Base-by-base conservation (phyloP, 2,888 invertebrate species). In the Ephialtes manifestator region DNA sequence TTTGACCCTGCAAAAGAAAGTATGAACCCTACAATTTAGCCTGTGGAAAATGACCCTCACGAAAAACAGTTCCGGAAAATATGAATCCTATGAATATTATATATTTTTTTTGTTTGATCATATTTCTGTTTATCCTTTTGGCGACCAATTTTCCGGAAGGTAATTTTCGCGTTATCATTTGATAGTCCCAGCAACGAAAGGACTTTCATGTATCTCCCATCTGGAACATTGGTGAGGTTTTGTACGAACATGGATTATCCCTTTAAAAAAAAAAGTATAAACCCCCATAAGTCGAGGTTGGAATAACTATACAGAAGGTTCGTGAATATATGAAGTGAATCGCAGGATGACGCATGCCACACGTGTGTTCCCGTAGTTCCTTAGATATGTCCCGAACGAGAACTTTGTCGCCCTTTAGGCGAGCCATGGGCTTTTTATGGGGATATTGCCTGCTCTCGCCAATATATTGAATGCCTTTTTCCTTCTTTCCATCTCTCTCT, bases 371-470 rank as follows among this genome's bases (percentile, higher is more conserved):
- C 65, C 53, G 48, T 35, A 18, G 68, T 75, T 75, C 81, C 65
- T 82, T 28, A 48, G 58, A 76, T 84, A 84, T 76, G 79, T 79
- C 82, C 60, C 71, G 65, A 84, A 81, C 43, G 78, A 81, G 76
- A 78, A 86, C 78, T 86, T 79, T 83, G 70, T 81, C 84, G 86
- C 85, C 87, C 87, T 87, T 86, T 86, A 86, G 81, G 83, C 77
- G 68, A 84, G 72, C 68, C 83, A 86, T 85, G 70, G 83, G 85
- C 70, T 81, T 81, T 88, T 88, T 88, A 87, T 88, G 87, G 86
- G 85, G 86, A 83, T 85, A 87, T 87, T 85, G 86, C 84, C 85
- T 81, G 85, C 78, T 79, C 81, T 63, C 86, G 83, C 83, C 63
- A 82, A 83, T 83, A 83, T 85, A 85, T 87, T 46, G 81, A 83